phyloP scores from a whole-genome alignment of 2,113 vertebrate genomes.

The Reinhardtius hippoglossoides region DNA sequence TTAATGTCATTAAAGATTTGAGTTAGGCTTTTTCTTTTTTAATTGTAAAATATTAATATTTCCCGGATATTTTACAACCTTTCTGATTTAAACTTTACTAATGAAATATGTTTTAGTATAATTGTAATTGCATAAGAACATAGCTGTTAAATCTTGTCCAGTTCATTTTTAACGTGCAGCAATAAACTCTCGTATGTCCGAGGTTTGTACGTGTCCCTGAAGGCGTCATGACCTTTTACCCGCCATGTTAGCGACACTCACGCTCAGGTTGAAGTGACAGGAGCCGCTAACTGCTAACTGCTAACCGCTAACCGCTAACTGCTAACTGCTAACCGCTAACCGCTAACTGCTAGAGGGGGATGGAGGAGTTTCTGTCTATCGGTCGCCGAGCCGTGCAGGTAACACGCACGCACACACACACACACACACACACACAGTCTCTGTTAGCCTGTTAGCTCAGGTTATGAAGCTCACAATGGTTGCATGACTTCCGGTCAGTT shows the following conservation, averaged over 20 bases:
- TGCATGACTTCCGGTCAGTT: background rate
- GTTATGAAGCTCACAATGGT: background rate
- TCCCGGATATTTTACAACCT: too few species aligned
- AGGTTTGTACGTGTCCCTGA: background rate
- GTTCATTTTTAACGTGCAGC: too few species aligned
- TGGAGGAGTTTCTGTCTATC: slow-evolving; percentile 67
- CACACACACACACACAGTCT: background rate
- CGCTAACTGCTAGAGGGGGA: background rate
- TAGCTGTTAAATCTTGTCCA: too few species aligned
- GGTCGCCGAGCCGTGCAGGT: slow-evolving; percentile 55
- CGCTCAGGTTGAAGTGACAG: background rate
- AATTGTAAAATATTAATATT: too few species aligned
- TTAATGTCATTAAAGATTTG: too few species aligned
- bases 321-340: background rate
- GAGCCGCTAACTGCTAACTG: background rate
- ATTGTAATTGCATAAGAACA: too few species aligned
- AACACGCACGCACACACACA: slow-evolving; percentile 15
- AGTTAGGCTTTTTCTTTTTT: too few species aligned
- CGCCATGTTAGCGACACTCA: background rate
- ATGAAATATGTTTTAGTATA: too few species aligned
- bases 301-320: background rate
- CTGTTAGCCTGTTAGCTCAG: background rate
- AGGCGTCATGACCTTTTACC: slow-evolving; percentile 57
- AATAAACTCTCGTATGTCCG: background rate
- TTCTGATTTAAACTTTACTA: too few species aligned